Evolutionary conservation across 2,113 vertebrate species (phyloP), one percentile per base, ranked within the genome.

Genomic region (Entelurus aequoreus): DNA sequence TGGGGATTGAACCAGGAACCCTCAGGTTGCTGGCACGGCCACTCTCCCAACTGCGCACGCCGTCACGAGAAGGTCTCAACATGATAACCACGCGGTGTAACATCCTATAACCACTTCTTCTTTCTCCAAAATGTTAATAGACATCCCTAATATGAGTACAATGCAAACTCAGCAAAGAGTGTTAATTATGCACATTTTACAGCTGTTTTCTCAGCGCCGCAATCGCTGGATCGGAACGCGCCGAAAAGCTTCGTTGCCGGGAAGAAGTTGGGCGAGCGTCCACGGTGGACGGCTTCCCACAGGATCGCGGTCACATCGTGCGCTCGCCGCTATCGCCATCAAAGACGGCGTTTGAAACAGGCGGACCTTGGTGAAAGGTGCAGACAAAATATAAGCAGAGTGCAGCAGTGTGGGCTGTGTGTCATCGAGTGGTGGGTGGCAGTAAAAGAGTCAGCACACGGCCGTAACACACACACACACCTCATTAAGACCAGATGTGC

Each of bases 401-500:
- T 62, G 71, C 65, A 66, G 71, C 74, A 79, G 79, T 76, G 71
- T 72, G 77, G 81, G 60, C 62, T 83, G 66, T 65, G 62, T 64
- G 74, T 62, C 77, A 69, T 82, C 63, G 79, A 77, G 71, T 63
- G 48, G 76, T 81, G 81, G 83, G 78, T 77, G 76, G 82, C 73
- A 75, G 72, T 85, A 82, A 86, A 86, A 86, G 66, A 60, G 72
- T 76, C 69, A 69, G 19, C 61, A 61, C 62, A 52, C 58, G 10
- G 11, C 42, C 11, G 42, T 46, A 46, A 11, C 10, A 11, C 42
- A 11, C 28, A 66, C 74, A 81, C 79, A 63, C 71, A 65, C 76
- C 70, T 74, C 79, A 86, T 87, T 85, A 86, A 72, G 77, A 85
- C 83, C 85, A 87, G 84, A 87, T 87, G 84, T 86, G 84, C 46